phyloP scores from a whole-genome alignment of 2,113 vertebrate genomes.

The Piaya cayana region DNA sequence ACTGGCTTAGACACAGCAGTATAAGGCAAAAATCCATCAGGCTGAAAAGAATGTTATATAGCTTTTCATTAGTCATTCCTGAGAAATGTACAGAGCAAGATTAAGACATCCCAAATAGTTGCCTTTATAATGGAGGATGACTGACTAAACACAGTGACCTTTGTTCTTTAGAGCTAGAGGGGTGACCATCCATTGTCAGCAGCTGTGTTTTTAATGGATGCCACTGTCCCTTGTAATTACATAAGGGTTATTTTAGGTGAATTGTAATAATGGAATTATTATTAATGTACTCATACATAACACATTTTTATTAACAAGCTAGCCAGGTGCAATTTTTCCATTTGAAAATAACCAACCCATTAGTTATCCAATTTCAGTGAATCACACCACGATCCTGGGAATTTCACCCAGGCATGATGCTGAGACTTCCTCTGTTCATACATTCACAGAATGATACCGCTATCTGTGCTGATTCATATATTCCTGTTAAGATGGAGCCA shows the following conservation, averaged over 20 bases:
- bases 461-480: not conserved
- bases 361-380: not conserved
- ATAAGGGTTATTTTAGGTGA: not conserved
- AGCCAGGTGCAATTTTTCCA: not conserved
- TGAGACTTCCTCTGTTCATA: not conserved
- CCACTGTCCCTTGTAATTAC: conserved; percentile 3
- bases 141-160: not conserved
- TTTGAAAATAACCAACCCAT: not conserved
- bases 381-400: not conserved
- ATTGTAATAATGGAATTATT: not conserved
- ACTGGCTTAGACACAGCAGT: not conserved
- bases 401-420: not conserved
- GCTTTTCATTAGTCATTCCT: not conserved
- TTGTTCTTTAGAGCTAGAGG: not conserved
- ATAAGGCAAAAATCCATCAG: not conserved
- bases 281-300: not conserved
- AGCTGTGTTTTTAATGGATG: not conserved
- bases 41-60: not conserved
- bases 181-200: not conserved
- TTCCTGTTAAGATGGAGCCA: not conserved
- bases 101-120: not conserved
- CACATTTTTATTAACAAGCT: not conserved
- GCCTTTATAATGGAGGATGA: not conserved
- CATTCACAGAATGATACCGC: not conserved
- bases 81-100: not conserved